Evolutionary conservation across 2,888 invertebrate species (phyloP).

Genomic region (Lypha dubia): DNA sequence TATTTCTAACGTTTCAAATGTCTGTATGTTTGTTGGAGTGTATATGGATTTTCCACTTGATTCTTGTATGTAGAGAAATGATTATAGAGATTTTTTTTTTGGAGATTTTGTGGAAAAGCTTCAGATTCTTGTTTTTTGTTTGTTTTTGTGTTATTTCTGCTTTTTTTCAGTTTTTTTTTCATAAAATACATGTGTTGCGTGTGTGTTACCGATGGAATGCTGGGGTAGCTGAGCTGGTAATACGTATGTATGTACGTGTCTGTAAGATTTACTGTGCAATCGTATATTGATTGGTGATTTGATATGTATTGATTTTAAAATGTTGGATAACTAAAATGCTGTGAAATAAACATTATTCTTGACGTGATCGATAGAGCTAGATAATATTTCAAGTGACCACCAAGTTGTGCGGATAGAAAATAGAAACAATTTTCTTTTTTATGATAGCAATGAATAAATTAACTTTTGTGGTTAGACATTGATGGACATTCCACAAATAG

Average conservation of each 20-base stretch:
- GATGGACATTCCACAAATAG: no score
- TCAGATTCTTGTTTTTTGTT: background rate
- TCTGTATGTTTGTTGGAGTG: background rate
- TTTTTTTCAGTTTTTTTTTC: background rate
- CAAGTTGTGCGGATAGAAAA: background rate
- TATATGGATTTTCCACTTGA: background rate
- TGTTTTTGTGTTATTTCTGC: background rate
- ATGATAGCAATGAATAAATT: background rate
- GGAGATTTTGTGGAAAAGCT: constrained; percentile 29
- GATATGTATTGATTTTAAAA: constrained; percentile 37
- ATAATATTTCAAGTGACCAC: background rate
- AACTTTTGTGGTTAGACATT: background rate
- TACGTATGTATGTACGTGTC: no score
- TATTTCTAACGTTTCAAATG: constrained; percentile 14
- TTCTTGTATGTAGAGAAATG: background rate
- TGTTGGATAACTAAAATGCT: background rate
- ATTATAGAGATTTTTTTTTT: constrained; percentile 34
- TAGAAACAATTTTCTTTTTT: no score
- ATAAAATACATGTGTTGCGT: background rate
- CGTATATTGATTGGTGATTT: constrained; percentile 32
- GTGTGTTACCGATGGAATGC: background rate
- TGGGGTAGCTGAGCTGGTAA: background rate
- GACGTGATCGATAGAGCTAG: constrained; percentile 2
- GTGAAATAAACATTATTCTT: constrained; percentile 19
- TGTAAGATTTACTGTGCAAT: background rate